A percentile compares a stretch with the other conserved stretches of the same genome.
Evolutionary conservation across 2,888 invertebrate species (phyloP).

Genomic region (Pseudococcus viburni): DNA sequence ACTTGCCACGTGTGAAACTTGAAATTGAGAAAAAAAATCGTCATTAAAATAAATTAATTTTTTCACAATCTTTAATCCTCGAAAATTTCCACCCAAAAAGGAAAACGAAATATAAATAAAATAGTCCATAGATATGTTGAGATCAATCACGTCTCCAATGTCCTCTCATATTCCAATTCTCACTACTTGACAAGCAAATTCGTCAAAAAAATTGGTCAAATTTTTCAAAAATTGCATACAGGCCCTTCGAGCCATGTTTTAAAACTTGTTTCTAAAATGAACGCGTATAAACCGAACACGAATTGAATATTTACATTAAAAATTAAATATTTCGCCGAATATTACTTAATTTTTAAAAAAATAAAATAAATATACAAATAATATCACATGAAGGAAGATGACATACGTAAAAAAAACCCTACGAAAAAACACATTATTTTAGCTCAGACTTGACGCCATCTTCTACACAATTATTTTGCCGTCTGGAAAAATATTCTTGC

Average conservation of each 20-base stretch:
- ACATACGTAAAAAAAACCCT: not conserved
- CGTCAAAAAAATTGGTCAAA: not conserved
- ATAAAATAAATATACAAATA: not conserved
- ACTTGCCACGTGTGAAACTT: not conserved
- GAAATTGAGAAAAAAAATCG: constrained; percentile 5
- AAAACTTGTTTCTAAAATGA: too few relatives aligned
- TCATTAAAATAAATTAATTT: not conserved
- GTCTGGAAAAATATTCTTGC: constrained; percentile 48
- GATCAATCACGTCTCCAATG: constrained; percentile 1
- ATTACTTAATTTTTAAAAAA: not conserved
- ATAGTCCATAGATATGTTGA: not conserved
- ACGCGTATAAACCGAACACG: not conserved
- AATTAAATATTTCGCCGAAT: not conserved
- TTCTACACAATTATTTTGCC: not conserved
- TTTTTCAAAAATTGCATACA: not conserved
- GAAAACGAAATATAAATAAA: not conserved
- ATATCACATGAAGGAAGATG: constrained; percentile 7
- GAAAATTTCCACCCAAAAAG: not conserved
- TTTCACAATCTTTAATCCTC: not conserved
- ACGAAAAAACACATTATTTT: not conserved
- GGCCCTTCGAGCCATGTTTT: not conserved
- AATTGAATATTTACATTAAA: not conserved
- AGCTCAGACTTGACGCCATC: not conserved
- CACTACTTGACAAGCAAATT: not conserved
- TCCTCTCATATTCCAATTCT: not conserved